A percentile compares a stretch with the other conserved stretches of the same genome.
These are phyloP conservation scores for Morpho deidamia DNA, from an alignment of 2,888 invertebrate genomes.

Conservation along the genomic window DNA sequence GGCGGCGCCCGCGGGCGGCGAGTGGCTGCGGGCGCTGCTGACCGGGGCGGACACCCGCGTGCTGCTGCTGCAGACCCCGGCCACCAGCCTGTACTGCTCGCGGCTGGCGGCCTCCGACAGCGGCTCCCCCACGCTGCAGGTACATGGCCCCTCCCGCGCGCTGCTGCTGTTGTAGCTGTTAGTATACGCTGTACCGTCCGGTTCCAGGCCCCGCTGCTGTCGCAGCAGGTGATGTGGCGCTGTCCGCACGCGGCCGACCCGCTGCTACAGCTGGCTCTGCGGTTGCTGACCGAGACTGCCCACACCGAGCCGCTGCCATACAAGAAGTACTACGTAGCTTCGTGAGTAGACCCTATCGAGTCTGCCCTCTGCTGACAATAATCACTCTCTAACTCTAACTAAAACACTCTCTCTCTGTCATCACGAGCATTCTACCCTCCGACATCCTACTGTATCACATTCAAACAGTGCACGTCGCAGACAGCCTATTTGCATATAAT, in stretches of 20 bases:
- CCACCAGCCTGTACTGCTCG: slow-evolving; percentile 23
- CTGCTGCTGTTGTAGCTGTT: slow-evolving; percentile 16
- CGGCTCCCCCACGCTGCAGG: neutral
- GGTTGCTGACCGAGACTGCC: slow-evolving; percentile 35
- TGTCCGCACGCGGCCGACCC: slow-evolving; percentile 44
- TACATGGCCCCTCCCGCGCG: no score
- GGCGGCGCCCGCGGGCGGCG: slow-evolving; percentile 31
- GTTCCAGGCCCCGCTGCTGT: slow-evolving; percentile 37
- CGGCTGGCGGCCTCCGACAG: neutral
- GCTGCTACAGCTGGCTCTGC: slow-evolving; percentile 48
- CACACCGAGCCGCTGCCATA: slow-evolving; percentile 31
- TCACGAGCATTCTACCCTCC: no score
- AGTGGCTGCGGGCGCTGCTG: slow-evolving; percentile 35
- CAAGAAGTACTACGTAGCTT: slow-evolving; percentile 49
- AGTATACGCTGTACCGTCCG: slow-evolving; percentile 10
- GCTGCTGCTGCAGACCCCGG: slow-evolving; percentile 57
- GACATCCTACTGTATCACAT: no score
- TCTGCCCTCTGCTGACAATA: no score
- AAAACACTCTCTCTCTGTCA: no score
- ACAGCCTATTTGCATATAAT: no score
- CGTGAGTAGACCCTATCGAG: slow-evolving; percentile 37
- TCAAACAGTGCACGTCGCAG: no score
- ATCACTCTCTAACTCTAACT: no score
- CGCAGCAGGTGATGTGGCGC: slow-evolving; percentile 36
- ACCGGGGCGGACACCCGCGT: slow-evolving; percentile 29